These are phyloP conservation scores for Planococcus citri DNA, from an alignment of 1,140 invertebrate species.

Conservation along the genomic window DNA sequence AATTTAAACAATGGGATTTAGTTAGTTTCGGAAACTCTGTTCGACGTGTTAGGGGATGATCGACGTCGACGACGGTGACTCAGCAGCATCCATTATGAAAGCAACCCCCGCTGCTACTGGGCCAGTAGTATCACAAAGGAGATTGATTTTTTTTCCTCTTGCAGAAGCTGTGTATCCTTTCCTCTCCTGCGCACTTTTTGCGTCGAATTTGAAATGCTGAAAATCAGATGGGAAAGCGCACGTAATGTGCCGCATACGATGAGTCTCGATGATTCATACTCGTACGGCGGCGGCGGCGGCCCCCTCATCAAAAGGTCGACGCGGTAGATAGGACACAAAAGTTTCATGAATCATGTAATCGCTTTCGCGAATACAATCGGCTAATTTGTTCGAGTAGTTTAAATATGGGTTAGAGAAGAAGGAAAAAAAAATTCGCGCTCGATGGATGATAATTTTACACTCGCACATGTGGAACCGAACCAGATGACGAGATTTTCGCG, in stretches of 20 bases:
- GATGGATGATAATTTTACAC: too few species aligned
- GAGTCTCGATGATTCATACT: not conserved
- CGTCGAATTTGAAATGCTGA: not conserved
- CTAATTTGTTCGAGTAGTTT: not conserved
- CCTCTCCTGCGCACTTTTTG: too few species aligned
- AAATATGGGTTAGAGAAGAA: constrained; percentile 4
- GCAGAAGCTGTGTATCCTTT: too few species aligned
- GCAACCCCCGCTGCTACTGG: not conserved
- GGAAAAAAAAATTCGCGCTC: too few species aligned
- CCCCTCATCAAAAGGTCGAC: not conserved
- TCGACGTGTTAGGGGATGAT: not conserved
- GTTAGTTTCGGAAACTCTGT: not conserved
- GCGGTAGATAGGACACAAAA: not conserved
- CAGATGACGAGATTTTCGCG: too few species aligned
- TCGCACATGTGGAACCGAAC: too few species aligned
- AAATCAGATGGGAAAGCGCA: not conserved
- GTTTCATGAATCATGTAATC: not conserved
- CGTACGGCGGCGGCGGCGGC: too few species aligned
- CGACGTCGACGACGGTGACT: not conserved
- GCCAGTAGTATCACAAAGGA: not conserved
- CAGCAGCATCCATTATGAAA: not conserved
- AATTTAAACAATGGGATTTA: constrained; percentile 2
- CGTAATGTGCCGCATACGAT: too few species aligned
- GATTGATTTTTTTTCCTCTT: not conserved
- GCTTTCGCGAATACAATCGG: not conserved